These are phyloP conservation scores for Coilia nasus DNA, from an alignment of 2,797 vertebrate genomes.

Conservation along the genomic window DNA sequence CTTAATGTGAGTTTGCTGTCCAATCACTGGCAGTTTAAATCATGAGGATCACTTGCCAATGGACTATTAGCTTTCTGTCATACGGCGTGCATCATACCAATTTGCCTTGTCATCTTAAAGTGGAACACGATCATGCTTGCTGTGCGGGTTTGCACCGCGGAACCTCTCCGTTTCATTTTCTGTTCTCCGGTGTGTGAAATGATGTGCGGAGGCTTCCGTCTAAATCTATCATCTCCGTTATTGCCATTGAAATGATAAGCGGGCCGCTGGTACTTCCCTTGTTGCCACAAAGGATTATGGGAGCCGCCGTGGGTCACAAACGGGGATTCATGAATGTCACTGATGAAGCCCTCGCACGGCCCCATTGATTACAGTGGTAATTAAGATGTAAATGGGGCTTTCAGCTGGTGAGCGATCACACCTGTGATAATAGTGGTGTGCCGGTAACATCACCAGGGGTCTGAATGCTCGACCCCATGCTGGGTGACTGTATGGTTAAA, in stretches of 20 bases:
- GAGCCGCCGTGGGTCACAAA: slow-evolving; percentile 54
- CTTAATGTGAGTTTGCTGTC: slow-evolving; percentile 81
- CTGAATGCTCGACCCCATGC: slow-evolving; percentile 59
- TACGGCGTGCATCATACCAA: slow-evolving; percentile 61
- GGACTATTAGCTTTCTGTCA: slow-evolving; percentile 72
- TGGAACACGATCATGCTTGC: neutral
- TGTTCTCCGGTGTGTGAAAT: neutral
- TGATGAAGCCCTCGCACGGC: slow-evolving; percentile 71
- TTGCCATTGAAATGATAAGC: neutral
- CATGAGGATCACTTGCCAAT: slow-evolving; percentile 61
- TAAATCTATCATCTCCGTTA: neutral
- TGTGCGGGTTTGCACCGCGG: neutral
- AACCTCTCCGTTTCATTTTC: neutral
- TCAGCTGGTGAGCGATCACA: slow-evolving; percentile 72
- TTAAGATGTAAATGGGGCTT: slow-evolving; percentile 79
- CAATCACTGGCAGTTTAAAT: slow-evolving; percentile 81
- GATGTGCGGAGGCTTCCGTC: neutral
- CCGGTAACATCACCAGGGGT: slow-evolving; percentile 68
- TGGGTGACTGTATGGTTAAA: slow-evolving; percentile 69
- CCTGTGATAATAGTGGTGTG: slow-evolving; percentile 75
- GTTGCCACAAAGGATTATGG: slow-evolving; percentile 58
- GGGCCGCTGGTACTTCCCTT: slow-evolving; percentile 58
- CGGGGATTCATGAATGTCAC: slow-evolving; percentile 69
- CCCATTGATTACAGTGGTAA: slow-evolving; percentile 77
- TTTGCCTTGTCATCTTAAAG: slow-evolving; percentile 70